A percentile compares a stretch with the other conserved stretches of the same genome.
Conservation (phyloP, 2,888 invertebrate species). For the Ophraella communa region DNA sequence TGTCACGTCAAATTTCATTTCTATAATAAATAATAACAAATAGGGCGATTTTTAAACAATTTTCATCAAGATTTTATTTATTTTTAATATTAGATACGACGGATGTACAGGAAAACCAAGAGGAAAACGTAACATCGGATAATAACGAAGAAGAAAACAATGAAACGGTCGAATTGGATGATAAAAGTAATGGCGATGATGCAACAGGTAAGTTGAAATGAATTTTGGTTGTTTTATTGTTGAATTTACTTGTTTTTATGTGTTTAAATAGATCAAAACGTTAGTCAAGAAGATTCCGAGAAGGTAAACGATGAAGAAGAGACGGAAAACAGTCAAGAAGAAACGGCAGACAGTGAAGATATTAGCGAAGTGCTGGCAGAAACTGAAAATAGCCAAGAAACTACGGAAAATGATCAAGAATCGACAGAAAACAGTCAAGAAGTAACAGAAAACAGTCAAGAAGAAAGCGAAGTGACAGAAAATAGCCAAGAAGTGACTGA, state of each 20-base stretch:
- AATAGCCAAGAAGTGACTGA: not conserved
- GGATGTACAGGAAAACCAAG: constrained; percentile 2
- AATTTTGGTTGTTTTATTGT: no score
- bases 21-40: no score
- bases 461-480: not conserved
- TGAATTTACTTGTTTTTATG: no score
- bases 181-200: no score
- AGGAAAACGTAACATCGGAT: constrained; percentile 1
- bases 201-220: no score
- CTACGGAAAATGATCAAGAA: no score
- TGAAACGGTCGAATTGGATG: no score
- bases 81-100: no score
- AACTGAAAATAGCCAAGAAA: not conserved
- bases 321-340: not conserved
- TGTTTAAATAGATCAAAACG: no score
- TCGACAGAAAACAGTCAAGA: not conserved
- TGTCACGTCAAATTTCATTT: no score
- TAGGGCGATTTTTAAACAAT: no score
- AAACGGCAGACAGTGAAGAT: not conserved
- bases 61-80: no score
- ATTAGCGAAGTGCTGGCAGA: constrained; percentile 1
- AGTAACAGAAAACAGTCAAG: not conserved
- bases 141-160: not conserved
- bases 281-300: not conserved
- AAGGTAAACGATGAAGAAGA: not conserved